phyloP scores from a whole-genome alignment of 2,797 vertebrate species.

The Jordanella pulchra region DNA sequence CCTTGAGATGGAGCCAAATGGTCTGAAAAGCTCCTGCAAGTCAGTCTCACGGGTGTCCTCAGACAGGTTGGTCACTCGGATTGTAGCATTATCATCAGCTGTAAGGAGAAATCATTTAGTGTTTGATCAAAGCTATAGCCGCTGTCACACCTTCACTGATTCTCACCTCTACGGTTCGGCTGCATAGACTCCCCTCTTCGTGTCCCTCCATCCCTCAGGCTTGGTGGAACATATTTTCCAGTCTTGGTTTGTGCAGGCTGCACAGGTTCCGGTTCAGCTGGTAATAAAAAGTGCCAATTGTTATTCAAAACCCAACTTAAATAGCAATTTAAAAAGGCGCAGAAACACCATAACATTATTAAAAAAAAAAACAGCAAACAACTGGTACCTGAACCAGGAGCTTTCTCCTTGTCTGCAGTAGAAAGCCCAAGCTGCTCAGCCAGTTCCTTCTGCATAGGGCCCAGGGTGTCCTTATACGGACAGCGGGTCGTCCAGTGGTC shows the following conservation, averaged over 20 bases:
- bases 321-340: background rate
- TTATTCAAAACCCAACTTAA: background rate
- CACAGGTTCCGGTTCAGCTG: conserved; percentile 87
- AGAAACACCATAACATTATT: background rate
- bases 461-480: conserved; percentile 96
- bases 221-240: conserved; percentile 93
- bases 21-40: conserved; percentile 96
- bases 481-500: conserved; percentile 99
- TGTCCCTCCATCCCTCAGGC: conserved; percentile 89
- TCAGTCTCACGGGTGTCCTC: conserved; percentile 98
- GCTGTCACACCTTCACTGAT: fast-evolving
- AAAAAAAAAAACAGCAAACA: conserved; percentile 6
- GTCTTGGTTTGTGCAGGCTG: conserved; percentile 91
- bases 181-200: conserved; percentile 96
- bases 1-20: conserved; percentile 95
- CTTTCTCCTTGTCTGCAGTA: conserved; percentile 91
- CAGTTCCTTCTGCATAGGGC: conserved; percentile 98
- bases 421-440: conserved; percentile 93
- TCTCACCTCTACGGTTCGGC: conserved; percentile 90
- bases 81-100: conserved; percentile 97
- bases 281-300: background rate
- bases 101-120: background rate
- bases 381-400: conserved; percentile 78
- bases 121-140: background rate
- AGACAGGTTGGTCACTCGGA: conserved; percentile 96